Evolutionary conservation across 2,888 invertebrate species (phyloP).

Genomic region (Ditylenchus weischeri): DNA sequence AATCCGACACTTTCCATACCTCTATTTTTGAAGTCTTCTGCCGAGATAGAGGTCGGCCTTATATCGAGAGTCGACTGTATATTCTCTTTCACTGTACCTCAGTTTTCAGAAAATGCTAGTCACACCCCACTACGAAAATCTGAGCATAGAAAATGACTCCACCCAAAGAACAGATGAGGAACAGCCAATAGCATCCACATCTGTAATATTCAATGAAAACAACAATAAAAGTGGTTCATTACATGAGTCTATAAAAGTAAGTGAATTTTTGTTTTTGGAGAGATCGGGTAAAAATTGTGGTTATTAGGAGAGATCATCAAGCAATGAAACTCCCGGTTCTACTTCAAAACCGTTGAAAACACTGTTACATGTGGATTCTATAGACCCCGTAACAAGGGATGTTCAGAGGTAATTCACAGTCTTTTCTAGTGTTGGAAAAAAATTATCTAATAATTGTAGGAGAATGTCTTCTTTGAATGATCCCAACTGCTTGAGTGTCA

Average conservation of each 20-base stretch:
- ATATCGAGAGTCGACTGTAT: too few species aligned
- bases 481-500: not conserved
- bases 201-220: not conserved
- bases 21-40: too few species aligned
- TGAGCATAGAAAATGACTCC: not conserved
- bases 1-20: too few species aligned
- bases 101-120: constrained; percentile 7
- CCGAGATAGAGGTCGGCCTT: too few species aligned
- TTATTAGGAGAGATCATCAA: too few species aligned
- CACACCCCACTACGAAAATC: constrained; percentile 9
- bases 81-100: too few species aligned
- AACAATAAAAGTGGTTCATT: not conserved
- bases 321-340: too few species aligned
- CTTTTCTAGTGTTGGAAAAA: too few species aligned
- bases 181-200: not conserved
- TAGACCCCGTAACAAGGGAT: constrained; percentile 56
- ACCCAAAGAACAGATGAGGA: not conserved
- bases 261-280: not conserved
- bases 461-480: constrained; percentile 1
- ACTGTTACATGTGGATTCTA: constrained; percentile 19
- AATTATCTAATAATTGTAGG: not conserved
- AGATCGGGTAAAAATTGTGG: too few species aligned
- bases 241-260: not conserved
- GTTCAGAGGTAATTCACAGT: constrained; percentile 50
- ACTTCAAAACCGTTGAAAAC: not conserved